Base-by-base conservation (phyloP, 2,888 invertebrate genomes). In the Allolobophora icterica region DNA sequence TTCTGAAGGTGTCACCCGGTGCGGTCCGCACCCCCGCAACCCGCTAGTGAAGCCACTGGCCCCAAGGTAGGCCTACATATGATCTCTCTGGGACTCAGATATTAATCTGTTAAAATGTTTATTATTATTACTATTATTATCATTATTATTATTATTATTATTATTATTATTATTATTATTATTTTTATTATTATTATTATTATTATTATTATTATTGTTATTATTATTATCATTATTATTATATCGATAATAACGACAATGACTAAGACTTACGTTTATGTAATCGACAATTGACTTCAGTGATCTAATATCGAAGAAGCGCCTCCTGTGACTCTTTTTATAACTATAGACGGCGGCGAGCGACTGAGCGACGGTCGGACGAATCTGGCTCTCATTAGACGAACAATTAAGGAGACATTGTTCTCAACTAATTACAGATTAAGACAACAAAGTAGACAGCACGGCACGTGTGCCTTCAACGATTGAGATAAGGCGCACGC, bases 341-440 rank as follows among this genome's bases (percentile, higher is more conserved):
- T 71, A 11, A 71, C 6, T n/a, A 38, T 38, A n/a, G 21, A 52
- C 52, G 11, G 24, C 6, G 52, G n/a, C 21, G 52, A 21, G 5
- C 21, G 52, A 52, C 42, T 5, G 5, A 42, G 21, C 5, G 71
- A 71, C n/a, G 71, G 8, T n/a, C 71, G 71, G 71, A 71, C 71
- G 71, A n/a, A 71, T 71, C 71, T 30, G n/a, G n/a, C 8, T 71
- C 71, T 71, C 71, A 71, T n/a, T 71, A 71, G 71, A 71, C 71
- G 30, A 71, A 71, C 71, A 71, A 71, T 71, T 71, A 71, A 71
- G 71, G n/a, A 71, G 71, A 71, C 71, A 71, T 71, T 71, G 71
- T 71, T 71, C 71, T 71, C 71, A n/a, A n/a, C 71, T 71, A 71
- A 71, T 71, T 71, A 71, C 71, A n/a, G 30, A 71, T 30, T 71